Evolutionary conservation across 2,888 invertebrate species (phyloP).

Genomic region (Cataglyphis altisquamis): DNA sequence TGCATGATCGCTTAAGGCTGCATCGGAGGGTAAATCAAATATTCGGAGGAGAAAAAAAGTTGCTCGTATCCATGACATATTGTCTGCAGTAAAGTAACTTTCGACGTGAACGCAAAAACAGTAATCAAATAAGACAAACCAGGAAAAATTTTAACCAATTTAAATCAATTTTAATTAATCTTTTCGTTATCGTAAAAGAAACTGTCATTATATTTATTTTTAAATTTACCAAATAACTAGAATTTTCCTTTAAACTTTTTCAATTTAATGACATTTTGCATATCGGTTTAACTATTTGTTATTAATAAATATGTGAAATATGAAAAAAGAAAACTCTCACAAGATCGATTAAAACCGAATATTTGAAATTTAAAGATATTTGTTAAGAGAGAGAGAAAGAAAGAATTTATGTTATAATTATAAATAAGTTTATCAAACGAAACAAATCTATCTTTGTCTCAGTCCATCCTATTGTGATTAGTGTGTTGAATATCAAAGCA

Average conservation of each 20-base stretch:
- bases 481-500: neutral
- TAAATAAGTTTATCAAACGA: neutral
- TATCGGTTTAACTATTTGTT: neutral
- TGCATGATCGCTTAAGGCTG: constrained; percentile 66
- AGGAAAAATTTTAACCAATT: neutral
- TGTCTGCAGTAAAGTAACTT: constrained; percentile 8
- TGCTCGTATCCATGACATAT: neutral
- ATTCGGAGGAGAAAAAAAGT: constrained; percentile 34
- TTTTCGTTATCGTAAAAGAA: no score
- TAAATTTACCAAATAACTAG: neutral
- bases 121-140: neutral
- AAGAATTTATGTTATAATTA: neutral
- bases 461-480: neutral
- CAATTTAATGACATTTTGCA: neutral
- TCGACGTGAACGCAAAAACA: neutral
- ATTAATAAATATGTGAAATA: neutral
- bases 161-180: neutral
- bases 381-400: no score
- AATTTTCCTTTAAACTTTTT: neutral
- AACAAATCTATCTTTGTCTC: neutral
- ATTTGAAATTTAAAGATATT: no score
- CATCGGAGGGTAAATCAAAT: constrained; percentile 71
- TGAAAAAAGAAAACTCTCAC: neutral
- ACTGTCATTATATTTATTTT: neutral
- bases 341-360: neutral